Base-by-base conservation (phyloP, 2,797 vertebrate species). In the Leptatherina wallacei region DNA sequence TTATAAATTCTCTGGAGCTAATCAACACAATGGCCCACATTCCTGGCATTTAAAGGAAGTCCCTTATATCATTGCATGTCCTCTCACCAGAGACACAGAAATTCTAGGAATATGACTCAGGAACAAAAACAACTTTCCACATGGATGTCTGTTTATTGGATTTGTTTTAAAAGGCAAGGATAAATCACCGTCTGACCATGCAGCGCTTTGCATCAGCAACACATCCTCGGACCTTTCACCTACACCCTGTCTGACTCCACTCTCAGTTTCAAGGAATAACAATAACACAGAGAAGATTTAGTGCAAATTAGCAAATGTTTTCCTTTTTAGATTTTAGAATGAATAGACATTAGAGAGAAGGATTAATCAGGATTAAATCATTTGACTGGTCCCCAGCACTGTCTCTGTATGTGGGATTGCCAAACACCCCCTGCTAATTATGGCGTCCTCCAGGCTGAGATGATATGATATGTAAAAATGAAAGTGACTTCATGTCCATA, bases 21-120 rank as follows among this genome's bases (percentile, higher is more conserved):
- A 95, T 95, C 90, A 93, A 94, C 92, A 95, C 95, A 95, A 95
- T 95, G 88, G 94, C 83, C 83, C 79, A 65, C 94, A 94, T 95
- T 94, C 93, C 91, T 89, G 81, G 68, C 79, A 89, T 94, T 88
- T 84, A 88, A 85, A 85, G 89, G 86, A 84, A 87, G 89, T 87
- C 70, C 83, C 78, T 90, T 85, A 78, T 92, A 91, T 92, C 91
- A 85, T 78, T 89, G 82, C 67, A 74, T 91, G 89, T 83, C 86
- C 72, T 81, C 87, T 82, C 83, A 67, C 75, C 59, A 78, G 83
- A 91, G 87, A 91, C 82, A 80, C 65, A 73, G 38, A 82, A 55
- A 87, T 89, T 91, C 88, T 78, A 89, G 73, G 87, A 88, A 90
- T 80, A 85, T 76, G 75, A 78, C 83, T 89, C 61, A 56, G 65